Base-by-base conservation (phyloP, 2,888 invertebrate species). In the Linyphia triangularis region DNA sequence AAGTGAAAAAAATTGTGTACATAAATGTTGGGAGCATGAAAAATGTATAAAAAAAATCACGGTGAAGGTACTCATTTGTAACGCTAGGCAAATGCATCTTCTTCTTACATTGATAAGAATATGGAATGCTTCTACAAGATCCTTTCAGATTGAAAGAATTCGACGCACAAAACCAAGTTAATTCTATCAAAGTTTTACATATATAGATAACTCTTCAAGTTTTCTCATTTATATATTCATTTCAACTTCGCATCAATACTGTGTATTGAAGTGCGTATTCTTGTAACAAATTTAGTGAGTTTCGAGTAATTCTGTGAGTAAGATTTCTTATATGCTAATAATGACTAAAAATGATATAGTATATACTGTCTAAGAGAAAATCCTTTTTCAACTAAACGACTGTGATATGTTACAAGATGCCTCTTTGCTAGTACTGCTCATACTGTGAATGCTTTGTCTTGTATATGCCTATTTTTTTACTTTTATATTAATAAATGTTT, bases 61-160 rank as follows among this genome's bases (percentile, higher is more conserved):
- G 83, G 83, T 83, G 83, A 51, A 28, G 83, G 83, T 30, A 5
- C 19, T 83, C 73, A 83, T 83, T 79, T 40, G 73, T 83, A 30
- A 24, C 24, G 22, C n/a, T 26, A 61, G 59, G 28, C 7, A 63
- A 63, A 61, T 37, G 63, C 77, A 40, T 77, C 61, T 37, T 77
- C 22, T 63, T 59, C 79, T 79, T 59, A 40, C 19, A 24, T 63
- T 63, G 9, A 40, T 77, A 37, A 61, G n/a, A 33, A 13, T n/a
- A 43, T 28, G 9, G 43, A 43, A n/a, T 24, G 16, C 24, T 51
- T 51, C 13, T 5, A 16, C 2, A 51, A n/a, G 5, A 51, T n/a
- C 51, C n/a, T 51, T 51, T 13, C 5, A 7, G 7, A 10, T 40
- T n/a, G n/a, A n/a, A n/a, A n/a, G n/a, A n/a, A n/a, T n/a, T n/a